Evolutionary conservation across 2,797 vertebrate species (phyloP).

Genomic region (Diceros bicornis): DNA sequence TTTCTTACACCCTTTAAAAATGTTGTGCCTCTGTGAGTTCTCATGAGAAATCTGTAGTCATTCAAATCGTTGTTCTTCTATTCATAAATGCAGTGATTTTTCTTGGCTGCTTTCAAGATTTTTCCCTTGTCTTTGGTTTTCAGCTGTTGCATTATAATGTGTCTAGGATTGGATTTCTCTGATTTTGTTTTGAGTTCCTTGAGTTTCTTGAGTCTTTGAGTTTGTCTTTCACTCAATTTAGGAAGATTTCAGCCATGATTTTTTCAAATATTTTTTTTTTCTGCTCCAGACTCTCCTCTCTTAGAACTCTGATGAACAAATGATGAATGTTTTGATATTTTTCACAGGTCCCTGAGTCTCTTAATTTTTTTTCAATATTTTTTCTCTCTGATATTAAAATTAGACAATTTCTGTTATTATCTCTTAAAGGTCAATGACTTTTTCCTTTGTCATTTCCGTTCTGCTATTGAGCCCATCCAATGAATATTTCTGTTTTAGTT

Average conservation of each 20-base stretch:
- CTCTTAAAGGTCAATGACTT: neutral
- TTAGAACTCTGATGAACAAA: neutral
- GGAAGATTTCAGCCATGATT: neutral
- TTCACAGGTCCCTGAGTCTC: neutral
- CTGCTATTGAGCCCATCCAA: neutral
- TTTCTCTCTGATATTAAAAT: neutral
- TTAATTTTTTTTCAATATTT: neutral
- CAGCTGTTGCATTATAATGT: neutral
- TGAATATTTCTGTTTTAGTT: neutral
- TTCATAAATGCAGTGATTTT: constrained; percentile 27
- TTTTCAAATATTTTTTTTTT: neutral
- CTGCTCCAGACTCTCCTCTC: neutral
- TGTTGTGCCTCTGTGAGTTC: constrained; percentile 17
- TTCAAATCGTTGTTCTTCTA: neutral
- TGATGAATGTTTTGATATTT: neutral
- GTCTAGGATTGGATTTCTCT: neutral
- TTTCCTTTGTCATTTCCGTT: neutral
- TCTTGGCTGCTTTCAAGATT: neutral
- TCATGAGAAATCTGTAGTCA: constrained; percentile 2
- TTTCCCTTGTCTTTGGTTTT: constrained; percentile 41
- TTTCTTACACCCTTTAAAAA: constrained; percentile 3
- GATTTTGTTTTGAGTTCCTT: constrained; percentile 36
- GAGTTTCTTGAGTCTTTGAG: neutral
- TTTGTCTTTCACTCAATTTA: neutral
- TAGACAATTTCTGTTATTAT: neutral